Percentiles rank a stretch among this genome's conserved stretches.
phyloP scores from a whole-genome alignment of 2,113 vertebrate species.

The Zosterops hypoxanthus region DNA sequence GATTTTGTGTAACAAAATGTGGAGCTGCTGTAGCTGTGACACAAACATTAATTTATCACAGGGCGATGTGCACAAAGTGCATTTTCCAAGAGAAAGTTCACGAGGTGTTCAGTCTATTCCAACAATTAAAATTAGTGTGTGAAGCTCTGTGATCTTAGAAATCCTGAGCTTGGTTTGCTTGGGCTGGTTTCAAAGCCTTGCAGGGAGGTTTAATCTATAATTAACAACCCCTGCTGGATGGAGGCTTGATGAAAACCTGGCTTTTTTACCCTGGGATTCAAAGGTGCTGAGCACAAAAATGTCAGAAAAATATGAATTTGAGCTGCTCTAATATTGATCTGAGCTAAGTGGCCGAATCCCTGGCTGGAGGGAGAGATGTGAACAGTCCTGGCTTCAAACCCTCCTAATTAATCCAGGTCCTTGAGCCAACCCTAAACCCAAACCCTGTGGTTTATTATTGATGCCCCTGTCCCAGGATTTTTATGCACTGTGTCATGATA shows the following conservation, averaged over 20 bases:
- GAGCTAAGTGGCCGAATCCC: neutral
- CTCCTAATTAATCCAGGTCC: neutral
- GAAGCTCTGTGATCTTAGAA: neutral
- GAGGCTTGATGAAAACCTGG: neutral
- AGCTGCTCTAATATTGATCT: neutral
- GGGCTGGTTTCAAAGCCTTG: constrained; percentile 8
- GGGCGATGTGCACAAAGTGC: neutral
- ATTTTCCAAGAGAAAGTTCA: neutral
- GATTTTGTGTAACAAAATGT: rapidly evolving
- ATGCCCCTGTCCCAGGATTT: neutral
- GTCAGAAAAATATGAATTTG: neutral
- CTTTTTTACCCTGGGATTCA: neutral
- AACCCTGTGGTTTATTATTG: neutral
- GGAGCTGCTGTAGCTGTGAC: neutral
- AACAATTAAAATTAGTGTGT: neutral
- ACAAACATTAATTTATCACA: rapidly evolving
- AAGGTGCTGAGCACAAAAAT: neutral
- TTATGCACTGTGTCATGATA: neutral
- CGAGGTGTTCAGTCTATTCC: neutral
- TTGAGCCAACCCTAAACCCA: neutral
- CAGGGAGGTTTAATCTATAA: constrained; percentile 31
- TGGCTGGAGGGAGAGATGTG: neutral
- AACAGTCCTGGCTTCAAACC: neutral
- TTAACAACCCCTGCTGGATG: neutral
- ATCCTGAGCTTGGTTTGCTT: neutral